Evolutionary conservation across 2,797 vertebrate species (phyloP), one percentile per base, ranked within the genome.

Genomic region (Phrynocephalus vlangalii): DNA sequence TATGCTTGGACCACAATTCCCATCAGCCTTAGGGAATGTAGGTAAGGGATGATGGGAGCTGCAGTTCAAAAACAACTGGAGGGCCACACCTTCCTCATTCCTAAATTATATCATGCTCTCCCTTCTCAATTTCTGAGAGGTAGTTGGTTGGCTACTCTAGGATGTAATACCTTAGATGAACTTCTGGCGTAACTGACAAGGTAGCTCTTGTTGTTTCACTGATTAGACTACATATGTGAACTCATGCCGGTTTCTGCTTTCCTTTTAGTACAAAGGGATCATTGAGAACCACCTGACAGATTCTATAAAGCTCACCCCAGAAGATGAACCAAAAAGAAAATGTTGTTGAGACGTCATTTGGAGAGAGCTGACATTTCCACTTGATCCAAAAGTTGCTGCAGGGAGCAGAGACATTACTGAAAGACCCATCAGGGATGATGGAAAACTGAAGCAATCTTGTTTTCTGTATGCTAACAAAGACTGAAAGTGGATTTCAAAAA

Each of bases 221-320:
- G 38, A 38, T 76, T 67, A 8, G 9, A 16, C 75, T 52, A 78
- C 52, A 70, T 22, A n/a, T 28, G 4, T 71, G 79, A n/a, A 33
- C 79, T 88, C 63, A 80, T 75, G 30, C 33, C 44, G 63, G 5
- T 67, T 75, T 60, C 18, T 84, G 68, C 85, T 82, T 84, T 91
- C 79, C 63, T 89, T 79, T 5, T 94, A 97, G 97, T 95, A 97
- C 6, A 96, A 90, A 70, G 94, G 95, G 91, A 92, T 94, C 82
- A 90, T 95, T 0, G 96, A 97, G 87, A 97, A 92, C 28, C 96
- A 95, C 85, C 92, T 97, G 63, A 95, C 95, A 0, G 96, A 97
- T 63, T 97, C 97, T 92, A 96, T 97, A 95, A 97, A 97, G 83
- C 95, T 97, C 82, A 95, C 93, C 0, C 93, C 96, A 9, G 79